Evolutionary conservation across 2,113 vertebrate species (phyloP).

Genomic region (Rafetus swinhoei): DNA sequence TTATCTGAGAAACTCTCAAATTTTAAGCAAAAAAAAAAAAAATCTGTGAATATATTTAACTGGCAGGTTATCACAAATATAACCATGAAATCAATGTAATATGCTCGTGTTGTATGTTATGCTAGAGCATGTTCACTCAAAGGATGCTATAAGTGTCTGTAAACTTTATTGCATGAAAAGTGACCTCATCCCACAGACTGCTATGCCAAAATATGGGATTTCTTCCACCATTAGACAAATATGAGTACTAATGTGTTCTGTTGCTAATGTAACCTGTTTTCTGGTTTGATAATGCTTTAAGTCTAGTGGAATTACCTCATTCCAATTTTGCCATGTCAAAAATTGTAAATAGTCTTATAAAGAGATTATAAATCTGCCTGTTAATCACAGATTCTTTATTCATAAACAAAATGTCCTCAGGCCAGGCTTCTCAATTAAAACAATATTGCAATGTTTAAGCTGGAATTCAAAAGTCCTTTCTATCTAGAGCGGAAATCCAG

Average conservation of each 20-base stretch:
- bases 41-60: slow-evolving; percentile 34
- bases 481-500: background rate
- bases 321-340: slow-evolving; percentile 51
- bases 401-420: slow-evolving; percentile 15
- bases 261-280: slow-evolving; percentile 23
- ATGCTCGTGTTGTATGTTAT: slow-evolving; percentile 10
- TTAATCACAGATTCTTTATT: background rate
- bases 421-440: background rate
- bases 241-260: slow-evolving; percentile 1
- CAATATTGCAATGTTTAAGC: background rate
- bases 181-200: slow-evolving; percentile 32
- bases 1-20: background rate
- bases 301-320: slow-evolving; percentile 55
- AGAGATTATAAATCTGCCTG: slow-evolving; percentile 37
- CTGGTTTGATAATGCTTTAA: slow-evolving; percentile 58
- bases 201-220: background rate
- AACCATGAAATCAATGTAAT: slow-evolving; percentile 39
- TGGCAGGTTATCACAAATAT: slow-evolving; percentile 7
- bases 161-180: slow-evolving; percentile 19
- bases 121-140: slow-evolving; percentile 43
- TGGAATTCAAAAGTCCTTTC: background rate
- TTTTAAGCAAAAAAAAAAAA: slow-evolving; percentile 10
- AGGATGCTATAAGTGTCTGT: slow-evolving; percentile 38
- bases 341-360: slow-evolving; percentile 53
- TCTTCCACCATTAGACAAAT: slow-evolving; percentile 32